phyloP scores from a whole-genome alignment of 1,140 invertebrate species.

The Aphelenchoides fujianensis region DNA sequence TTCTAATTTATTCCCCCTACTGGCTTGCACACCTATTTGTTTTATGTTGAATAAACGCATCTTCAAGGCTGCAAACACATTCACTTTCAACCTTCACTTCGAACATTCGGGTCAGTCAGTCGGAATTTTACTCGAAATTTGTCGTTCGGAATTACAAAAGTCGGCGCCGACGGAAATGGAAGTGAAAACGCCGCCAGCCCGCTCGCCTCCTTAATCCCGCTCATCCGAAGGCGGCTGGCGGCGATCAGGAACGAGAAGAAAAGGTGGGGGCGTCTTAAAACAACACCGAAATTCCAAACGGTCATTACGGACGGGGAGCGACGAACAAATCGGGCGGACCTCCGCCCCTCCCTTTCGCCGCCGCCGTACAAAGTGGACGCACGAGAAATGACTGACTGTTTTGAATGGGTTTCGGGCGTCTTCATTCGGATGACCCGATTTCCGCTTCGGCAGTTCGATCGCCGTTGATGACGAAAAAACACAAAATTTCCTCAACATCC shows the following conservation, averaged over 20 bases:
- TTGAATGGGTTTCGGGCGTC: constrained; percentile 1
- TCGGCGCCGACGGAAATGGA: background rate
- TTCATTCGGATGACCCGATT: background rate
- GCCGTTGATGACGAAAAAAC: background rate
- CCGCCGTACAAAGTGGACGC: background rate
- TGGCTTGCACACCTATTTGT: too few species aligned
- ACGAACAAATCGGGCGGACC: constrained; percentile 1
- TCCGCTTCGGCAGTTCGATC: background rate
- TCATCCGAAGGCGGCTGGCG: too few species aligned
- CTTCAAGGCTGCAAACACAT: too few species aligned
- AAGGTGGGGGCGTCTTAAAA: too few species aligned
- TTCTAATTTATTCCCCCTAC: constrained; percentile 2
- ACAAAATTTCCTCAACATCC: background rate
- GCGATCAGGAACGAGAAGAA: too few species aligned
- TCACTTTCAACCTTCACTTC: too few species aligned
- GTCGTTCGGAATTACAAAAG: too few species aligned
- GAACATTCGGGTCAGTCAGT: too few species aligned
- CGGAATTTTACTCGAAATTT: background rate
- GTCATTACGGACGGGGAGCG: background rate
- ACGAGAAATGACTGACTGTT: background rate
- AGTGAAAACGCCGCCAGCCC: background rate
- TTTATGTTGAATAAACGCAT: too few species aligned
- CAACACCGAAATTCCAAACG: background rate
- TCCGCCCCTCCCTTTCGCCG: background rate
- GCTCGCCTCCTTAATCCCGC: background rate